Evolutionary conservation across 2,797 vertebrate genomes (phyloP), one percentile per base, ranked within the genome.

Genomic region (Naso thynnoides): DNA sequence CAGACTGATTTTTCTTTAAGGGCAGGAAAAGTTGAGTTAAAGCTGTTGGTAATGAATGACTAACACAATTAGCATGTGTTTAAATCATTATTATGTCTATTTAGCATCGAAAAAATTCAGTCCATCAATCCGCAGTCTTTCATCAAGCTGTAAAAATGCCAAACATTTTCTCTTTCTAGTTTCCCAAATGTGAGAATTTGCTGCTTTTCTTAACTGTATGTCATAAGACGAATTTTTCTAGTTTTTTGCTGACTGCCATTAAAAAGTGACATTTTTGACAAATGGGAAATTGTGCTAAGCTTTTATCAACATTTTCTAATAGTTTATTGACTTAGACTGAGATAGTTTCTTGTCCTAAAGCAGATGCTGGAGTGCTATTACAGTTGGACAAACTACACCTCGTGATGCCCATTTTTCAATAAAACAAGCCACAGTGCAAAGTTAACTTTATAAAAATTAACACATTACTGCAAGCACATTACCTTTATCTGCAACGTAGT

Each of bases 301-400:
- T 36, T 36, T 36, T 2, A 9, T 9, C 33, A 36, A 2, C 13
- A 11, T 11, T 36, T 11, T 36, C 33, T 36, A 11, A 36, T 36
- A 36, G 9, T 36, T 36, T 31, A 1, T 36, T 13, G 13, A 36
- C 33, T 11, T 36, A 36, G 10, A 36, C 33, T 36, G 0, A 1
- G 19, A 39, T 6, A 11, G 21, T 38, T 59, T 6, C 19, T 5
- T 31, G 38, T 9, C 24, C 1, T 21, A 57, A 33, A n/a, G 3
- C 41, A 55, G 50, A 33, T 54, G 10, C 55, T 6, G 0, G 16
- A 8, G 26, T 77, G 47, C 54, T 38, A 60, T 55, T 55, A 59
- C 53, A 64, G 6, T 1, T 0, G 10, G 33, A 5, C 5, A 23
- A 39, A 36, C 29, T 6, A 23, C 19, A 5, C 13, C n/a, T 27